These are phyloP conservation scores for Hemitrygon akajei DNA, from an alignment of 2,797 vertebrate species.

Conservation along the genomic window DNA sequence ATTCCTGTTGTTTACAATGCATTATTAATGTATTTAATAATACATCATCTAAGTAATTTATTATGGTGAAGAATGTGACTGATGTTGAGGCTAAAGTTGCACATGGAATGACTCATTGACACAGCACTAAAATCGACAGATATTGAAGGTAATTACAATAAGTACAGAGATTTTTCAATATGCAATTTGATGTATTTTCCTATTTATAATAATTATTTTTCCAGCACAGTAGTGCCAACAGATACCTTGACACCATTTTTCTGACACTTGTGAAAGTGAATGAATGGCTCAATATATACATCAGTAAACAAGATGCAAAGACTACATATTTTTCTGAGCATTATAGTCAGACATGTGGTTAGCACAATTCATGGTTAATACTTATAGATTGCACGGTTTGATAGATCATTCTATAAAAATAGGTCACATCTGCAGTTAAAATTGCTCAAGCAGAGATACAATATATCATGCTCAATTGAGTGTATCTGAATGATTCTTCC, in stretches of 20 bases:
- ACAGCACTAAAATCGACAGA: not conserved
- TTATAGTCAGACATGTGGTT: not conserved
- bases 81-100: not conserved
- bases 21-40: not conserved
- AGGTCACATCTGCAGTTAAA: not conserved
- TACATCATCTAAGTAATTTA: not conserved
- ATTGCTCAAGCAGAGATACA: constrained; percentile 17
- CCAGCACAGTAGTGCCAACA: too few relatives aligned
- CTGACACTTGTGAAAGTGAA: not conserved
- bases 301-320: not conserved
- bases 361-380: not conserved
- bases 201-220: not conserved
- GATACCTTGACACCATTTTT: not conserved
- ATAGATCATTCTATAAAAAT: constrained; percentile 1
- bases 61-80: not conserved
- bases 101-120: not conserved
- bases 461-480: not conserved
- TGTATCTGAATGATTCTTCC: not conserved
- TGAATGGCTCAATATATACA: not conserved
- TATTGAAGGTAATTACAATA: not conserved
- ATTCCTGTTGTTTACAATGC: not conserved
- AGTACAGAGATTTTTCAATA: not conserved
- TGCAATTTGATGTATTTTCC: not conserved
- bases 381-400: not conserved
- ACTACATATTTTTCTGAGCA: not conserved